These are phyloP conservation scores for Darevskia nairensis DNA, from an alignment of 2,797 vertebrate genomes.

Conservation along the genomic window DNA sequence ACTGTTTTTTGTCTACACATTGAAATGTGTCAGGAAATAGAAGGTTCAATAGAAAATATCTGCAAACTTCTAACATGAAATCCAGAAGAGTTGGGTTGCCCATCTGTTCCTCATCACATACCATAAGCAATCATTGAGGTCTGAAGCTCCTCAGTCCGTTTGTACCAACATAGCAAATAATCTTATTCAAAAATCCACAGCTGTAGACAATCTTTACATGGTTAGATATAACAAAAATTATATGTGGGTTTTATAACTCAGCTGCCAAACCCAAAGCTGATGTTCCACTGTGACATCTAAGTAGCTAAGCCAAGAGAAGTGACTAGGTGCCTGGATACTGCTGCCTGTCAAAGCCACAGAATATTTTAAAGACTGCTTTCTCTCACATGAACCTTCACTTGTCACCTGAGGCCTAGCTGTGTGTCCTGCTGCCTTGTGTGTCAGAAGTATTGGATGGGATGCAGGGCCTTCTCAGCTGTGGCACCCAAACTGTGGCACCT, in stretches of 20 bases:
- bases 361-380: not conserved
- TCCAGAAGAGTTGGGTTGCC: too few relatives aligned
- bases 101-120: not conserved
- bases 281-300: not conserved
- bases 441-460: not conserved
- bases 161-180: not conserved
- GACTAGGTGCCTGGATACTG: not conserved
- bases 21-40: conserved; percentile 50
- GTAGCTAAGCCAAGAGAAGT: too few relatives aligned
- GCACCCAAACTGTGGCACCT: not conserved
- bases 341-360: not conserved
- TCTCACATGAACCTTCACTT: not conserved
- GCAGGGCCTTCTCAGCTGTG: not conserved
- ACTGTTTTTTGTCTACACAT: conserved; percentile 51
- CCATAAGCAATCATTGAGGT: not conserved
- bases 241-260: not conserved
- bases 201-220: not conserved
- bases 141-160: not conserved
- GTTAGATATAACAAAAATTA: not conserved
- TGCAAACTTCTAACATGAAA: conserved; percentile 12
- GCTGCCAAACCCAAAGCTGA: not conserved
- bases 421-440: not conserved
- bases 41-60: not conserved
- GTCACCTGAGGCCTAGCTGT: not conserved
- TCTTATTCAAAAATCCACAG: not conserved